A percentile compares a stretch with the other conserved stretches of the same genome.
Evolutionary conservation across 2,888 invertebrate genomes (phyloP).

Genomic region (Charanyca ferruginea): DNA sequence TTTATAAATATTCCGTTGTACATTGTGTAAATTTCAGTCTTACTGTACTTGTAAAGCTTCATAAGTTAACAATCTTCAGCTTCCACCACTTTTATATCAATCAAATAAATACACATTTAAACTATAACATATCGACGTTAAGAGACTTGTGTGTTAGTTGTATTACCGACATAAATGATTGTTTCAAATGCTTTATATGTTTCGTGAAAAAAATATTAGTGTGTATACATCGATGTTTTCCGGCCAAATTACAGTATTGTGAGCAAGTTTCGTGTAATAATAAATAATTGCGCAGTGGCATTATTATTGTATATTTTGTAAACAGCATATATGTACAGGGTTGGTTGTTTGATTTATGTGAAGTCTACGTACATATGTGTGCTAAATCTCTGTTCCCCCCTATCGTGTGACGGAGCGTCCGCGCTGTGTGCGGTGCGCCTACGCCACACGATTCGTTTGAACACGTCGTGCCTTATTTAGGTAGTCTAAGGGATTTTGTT

Average conservation of each 20-base stretch:
- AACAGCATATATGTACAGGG: conserved; percentile 74
- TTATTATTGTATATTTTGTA: conserved; percentile 76
- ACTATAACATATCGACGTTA: conserved; percentile 64
- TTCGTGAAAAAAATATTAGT: conserved; percentile 44
- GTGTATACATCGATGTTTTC: conserved; percentile 70
- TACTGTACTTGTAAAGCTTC: conserved; percentile 57
- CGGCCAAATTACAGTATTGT: conserved; percentile 74
- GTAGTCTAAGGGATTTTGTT: conserved; percentile 89
- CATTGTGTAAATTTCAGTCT: conserved; percentile 80
- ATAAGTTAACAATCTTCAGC: conserved; percentile 44
- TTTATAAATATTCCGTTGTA: conserved; percentile 73
- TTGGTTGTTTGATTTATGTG: conserved; percentile 66
- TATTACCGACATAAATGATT: conserved; percentile 37
- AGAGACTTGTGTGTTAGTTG: conserved; percentile 43
- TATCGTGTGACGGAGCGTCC: conserved; percentile 46
- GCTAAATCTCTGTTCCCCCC: conserved; percentile 58
- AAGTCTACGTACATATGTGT: conserved; percentile 66
- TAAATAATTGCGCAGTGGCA: conserved; percentile 50
- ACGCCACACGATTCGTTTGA: conserved; percentile 71
- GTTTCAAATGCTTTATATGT: conserved; percentile 50
- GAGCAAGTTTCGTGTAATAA: conserved; percentile 48
- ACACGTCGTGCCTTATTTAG: conserved; percentile 90
- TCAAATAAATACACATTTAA: conserved; percentile 51
- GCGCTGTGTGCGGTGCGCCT: conserved; percentile 40
- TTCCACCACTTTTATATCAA: conserved; percentile 54